phyloP scores from a whole-genome alignment of 2,888 invertebrate genomes.

The Drosophila subsilvestris region DNA sequence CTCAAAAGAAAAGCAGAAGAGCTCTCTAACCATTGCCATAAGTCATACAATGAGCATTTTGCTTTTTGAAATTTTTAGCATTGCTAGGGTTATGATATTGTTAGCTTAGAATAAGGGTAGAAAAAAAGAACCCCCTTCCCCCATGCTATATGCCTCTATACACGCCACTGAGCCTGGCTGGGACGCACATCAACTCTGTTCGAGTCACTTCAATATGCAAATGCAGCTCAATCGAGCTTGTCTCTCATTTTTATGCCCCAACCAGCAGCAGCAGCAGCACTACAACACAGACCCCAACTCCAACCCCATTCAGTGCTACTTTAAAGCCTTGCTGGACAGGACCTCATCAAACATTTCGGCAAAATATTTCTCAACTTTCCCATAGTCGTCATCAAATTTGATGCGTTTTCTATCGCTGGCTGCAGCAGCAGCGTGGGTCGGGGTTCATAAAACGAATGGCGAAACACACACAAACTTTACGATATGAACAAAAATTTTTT shows the following conservation, averaged over 20 bases:
- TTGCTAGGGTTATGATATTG: constrained; percentile 41
- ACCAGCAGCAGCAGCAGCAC: constrained; percentile 4
- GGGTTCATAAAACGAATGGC: constrained; percentile 65
- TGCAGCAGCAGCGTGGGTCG: constrained; percentile 38
- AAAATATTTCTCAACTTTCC: constrained; percentile 31
- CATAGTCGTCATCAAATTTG: constrained; percentile 62
- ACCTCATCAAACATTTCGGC: constrained; percentile 15
- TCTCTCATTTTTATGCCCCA: constrained; percentile 62
- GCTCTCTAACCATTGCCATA: constrained; percentile 47
- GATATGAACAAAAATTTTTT: constrained; percentile 58
- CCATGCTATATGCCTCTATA: constrained; percentile 1
- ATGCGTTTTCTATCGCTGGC: constrained; percentile 72
- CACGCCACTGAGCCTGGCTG: neutral
- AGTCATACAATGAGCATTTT: constrained; percentile 78
- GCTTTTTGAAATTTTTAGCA: constrained; percentile 50
- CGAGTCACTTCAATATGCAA: constrained; percentile 73
- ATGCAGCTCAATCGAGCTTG: constrained; percentile 75
- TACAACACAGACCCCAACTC: neutral
- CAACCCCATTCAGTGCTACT: constrained; percentile 33
- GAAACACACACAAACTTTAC: constrained; percentile 54
- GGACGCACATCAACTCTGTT: constrained; percentile 24
- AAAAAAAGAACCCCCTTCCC: neutral
- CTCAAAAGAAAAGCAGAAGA: neutral
- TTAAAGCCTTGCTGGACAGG: constrained; percentile 49
- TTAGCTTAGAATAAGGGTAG: neutral